Conservation (phyloP, 2,113 vertebrate genomes). For the Crotalus tigris region DNA sequence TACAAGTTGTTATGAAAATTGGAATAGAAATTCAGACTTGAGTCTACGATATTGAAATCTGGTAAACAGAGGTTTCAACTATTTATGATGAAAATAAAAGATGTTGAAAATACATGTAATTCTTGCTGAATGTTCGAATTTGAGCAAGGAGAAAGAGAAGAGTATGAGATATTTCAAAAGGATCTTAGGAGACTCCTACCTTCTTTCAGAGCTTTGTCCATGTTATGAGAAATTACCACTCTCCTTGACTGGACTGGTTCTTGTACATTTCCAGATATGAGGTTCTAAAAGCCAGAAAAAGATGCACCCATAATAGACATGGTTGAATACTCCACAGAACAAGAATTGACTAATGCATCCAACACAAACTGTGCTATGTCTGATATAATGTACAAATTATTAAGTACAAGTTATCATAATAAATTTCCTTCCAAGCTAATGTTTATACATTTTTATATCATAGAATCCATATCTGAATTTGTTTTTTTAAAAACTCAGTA, state of each 20-base stretch:
- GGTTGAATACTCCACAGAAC: constrained; percentile 31
- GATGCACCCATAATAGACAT: neutral
- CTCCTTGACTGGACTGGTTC: constrained; percentile 82
- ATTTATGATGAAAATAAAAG: neutral
- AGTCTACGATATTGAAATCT: neutral
- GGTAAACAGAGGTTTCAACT: neutral
- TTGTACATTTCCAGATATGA: constrained; percentile 70
- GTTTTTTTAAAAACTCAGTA: neutral
- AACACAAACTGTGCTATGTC: neutral
- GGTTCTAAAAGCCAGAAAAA: constrained; percentile 71
- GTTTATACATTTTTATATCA: neutral
- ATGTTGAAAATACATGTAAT: neutral
- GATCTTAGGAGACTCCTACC: constrained; percentile 71
- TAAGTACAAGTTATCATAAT: neutral
- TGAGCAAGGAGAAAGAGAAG: neutral
- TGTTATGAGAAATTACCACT: constrained; percentile 93
- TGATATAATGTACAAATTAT: neutral
- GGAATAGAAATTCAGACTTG: neutral
- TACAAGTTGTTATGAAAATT: neutral
- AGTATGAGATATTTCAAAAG: neutral
- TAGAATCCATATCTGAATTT: neutral
- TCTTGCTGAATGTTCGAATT: neutral
- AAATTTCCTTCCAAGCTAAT: neutral
- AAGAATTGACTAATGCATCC: neutral
- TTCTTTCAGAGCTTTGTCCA: constrained; percentile 96